phyloP scores from a whole-genome alignment of 2,797 vertebrate species.

The Manis javanica region DNA sequence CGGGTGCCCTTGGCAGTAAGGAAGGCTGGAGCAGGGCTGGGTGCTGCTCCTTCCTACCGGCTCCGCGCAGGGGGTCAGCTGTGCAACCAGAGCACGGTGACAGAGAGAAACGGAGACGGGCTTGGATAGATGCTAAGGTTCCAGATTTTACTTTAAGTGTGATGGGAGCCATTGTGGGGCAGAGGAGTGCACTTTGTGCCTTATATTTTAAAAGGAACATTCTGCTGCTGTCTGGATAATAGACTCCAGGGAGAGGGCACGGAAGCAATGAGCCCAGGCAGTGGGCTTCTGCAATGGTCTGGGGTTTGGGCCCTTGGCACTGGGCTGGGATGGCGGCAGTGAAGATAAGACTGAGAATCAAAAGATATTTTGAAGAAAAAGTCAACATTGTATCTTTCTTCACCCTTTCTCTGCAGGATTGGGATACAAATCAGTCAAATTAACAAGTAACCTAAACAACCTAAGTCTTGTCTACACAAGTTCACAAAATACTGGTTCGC shows the following conservation, averaged over 20 bases:
- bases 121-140: not conserved
- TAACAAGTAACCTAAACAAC: not conserved
- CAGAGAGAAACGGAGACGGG: not conserved
- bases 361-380: not conserved
- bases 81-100: not conserved
- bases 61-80: not conserved
- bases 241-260: not conserved
- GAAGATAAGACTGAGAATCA: not conserved
- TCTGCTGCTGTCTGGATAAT: not conserved
- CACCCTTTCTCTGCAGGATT: not conserved
- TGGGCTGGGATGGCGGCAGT: not conserved
- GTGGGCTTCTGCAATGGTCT: not conserved
- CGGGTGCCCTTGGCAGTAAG: not conserved
- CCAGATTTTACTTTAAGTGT: not conserved
- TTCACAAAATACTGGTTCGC: not conserved
- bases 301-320: not conserved
- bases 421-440: not conserved
- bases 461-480: not conserved
- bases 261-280: not conserved
- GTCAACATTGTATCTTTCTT: not conserved
- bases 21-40: not conserved
- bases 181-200: not conserved
- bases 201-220: not conserved
- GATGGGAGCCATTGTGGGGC: not conserved
- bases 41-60: not conserved